A percentile compares a stretch with the other conserved stretches of the same genome.
phyloP scores from a whole-genome alignment of 2,113 vertebrate genomes.

The Epinephelus cyanopodus region DNA sequence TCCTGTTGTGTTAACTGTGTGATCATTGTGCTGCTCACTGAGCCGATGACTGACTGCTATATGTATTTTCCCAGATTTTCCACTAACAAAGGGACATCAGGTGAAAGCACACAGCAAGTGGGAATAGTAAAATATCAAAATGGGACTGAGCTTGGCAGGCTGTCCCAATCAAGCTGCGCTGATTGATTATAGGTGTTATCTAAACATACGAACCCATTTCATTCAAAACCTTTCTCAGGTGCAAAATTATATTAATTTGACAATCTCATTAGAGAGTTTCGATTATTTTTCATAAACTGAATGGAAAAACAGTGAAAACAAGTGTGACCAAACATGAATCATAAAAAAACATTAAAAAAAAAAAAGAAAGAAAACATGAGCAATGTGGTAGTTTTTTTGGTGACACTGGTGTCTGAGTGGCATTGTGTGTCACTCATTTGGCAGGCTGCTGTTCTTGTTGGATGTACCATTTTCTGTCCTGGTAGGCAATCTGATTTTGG shows the following conservation, averaged over 20 bases:
- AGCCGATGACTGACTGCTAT: slow-evolving; percentile 46
- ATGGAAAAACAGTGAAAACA: too few relatives aligned
- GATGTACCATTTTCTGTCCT: background rate
- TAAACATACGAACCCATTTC: background rate
- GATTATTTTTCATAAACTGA: too few relatives aligned
- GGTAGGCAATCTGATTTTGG: background rate
- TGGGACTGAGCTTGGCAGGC: background rate
- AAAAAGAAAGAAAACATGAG: background rate
- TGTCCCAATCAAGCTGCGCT: background rate
- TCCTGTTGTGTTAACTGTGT: slow-evolving; percentile 40
- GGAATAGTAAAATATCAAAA: slow-evolving; percentile 3
- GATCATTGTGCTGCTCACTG: slow-evolving; percentile 52
- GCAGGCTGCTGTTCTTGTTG: background rate
- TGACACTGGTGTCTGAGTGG: background rate
- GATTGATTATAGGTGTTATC: background rate
- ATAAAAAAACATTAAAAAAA: background rate
- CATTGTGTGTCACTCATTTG: background rate
- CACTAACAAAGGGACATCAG: slow-evolving; percentile 19
- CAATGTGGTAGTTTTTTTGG: background rate
- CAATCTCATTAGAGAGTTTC: too few relatives aligned
- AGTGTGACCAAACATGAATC: background rate
- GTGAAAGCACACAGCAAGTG: slow-evolving; percentile 10
- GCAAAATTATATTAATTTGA: too few relatives aligned
- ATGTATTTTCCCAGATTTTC: slow-evolving; percentile 46
- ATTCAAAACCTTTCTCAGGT: too few relatives aligned